These are phyloP conservation scores for Lordiphosa mommai DNA, from an alignment of 1,140 invertebrate genomes.

Conservation along the genomic window DNA sequence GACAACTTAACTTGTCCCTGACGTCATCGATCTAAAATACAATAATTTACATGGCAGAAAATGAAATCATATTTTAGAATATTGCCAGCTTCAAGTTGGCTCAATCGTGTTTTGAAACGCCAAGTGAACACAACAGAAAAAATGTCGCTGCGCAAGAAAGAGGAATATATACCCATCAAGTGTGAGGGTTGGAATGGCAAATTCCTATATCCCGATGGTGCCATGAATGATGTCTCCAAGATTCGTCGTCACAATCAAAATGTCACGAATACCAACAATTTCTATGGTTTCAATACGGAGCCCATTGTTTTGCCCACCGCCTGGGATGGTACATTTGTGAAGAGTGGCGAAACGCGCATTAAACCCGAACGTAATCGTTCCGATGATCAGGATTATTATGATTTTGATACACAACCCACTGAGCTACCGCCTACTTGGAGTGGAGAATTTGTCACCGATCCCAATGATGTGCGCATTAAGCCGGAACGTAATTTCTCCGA, in stretches of 20 bases:
- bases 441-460: slow-evolving; percentile 71
- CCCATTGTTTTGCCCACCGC: slow-evolving; percentile 68
- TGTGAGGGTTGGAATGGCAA: slow-evolving; percentile 79
- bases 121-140: slow-evolving; percentile 23
- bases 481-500: slow-evolving; percentile 75
- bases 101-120: slow-evolving; percentile 61
- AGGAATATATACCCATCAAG: slow-evolving; percentile 78
- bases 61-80: slow-evolving; percentile 77
- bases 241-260: slow-evolving; percentile 71
- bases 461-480: slow-evolving; percentile 74
- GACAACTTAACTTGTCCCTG: slow-evolving; percentile 14
- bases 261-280: slow-evolving; percentile 73
- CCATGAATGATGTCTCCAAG: slow-evolving; percentile 72
- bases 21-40: slow-evolving; percentile 56
- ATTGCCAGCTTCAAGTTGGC: slow-evolving; percentile 15
- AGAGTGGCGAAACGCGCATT: slow-evolving; percentile 54
- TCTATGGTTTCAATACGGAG: slow-evolving; percentile 66
- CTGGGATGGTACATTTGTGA: slow-evolving; percentile 75
- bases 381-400: slow-evolving; percentile 65
- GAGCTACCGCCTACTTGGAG: slow-evolving; percentile 68
- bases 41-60: slow-evolving; percentile 61
- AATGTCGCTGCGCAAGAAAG: slow-evolving; percentile 64
- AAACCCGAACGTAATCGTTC: slow-evolving; percentile 72
- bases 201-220: slow-evolving; percentile 61
- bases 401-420: slow-evolving; percentile 58